A percentile compares a stretch with the other conserved stretches of the same genome.
phyloP scores from a whole-genome alignment of 2,113 vertebrate genomes.

The Cynopterus brachyotis region DNA sequence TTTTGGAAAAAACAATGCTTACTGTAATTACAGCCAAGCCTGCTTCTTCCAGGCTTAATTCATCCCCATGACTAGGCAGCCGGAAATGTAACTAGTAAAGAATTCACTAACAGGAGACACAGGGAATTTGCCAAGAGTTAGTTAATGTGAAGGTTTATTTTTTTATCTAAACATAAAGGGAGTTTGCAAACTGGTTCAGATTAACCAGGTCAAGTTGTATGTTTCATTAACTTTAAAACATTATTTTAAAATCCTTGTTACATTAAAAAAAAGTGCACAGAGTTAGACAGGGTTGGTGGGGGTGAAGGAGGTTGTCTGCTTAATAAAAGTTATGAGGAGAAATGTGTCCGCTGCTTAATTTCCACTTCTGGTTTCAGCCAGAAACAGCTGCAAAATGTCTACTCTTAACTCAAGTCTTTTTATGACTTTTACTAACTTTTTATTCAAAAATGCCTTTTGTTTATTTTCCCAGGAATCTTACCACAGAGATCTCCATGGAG shows the following conservation, averaged over 20 bases:
- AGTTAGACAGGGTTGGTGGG: conserved; percentile 14
- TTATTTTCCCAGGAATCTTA: conserved; percentile 55
- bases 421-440: conserved; percentile 63
- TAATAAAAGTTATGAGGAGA: conserved; percentile 65
- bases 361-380: conserved; percentile 46
- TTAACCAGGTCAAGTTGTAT: conserved; percentile 70
- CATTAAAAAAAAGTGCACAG: conserved; percentile 43
- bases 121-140: conserved; percentile 70
- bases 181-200: conserved; percentile 74
- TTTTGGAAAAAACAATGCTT: conserved; percentile 70
- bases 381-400: conserved; percentile 66
- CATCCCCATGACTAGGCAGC: conserved; percentile 70
- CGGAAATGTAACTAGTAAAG: conserved; percentile 75
- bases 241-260: conserved; percentile 29
- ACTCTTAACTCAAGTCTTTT: conserved; percentile 58
- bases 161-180: conserved; percentile 69
- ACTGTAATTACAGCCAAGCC: conserved; percentile 81
- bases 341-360: conserved; percentile 48
- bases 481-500: not conserved
- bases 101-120: conserved; percentile 61
- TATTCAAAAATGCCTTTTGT: conserved; percentile 53
- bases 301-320: conserved; percentile 55
- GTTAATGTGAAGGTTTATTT: conserved; percentile 73
- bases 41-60: conserved; percentile 69
- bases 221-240: conserved; percentile 70